phyloP scores from a whole-genome alignment of 2,113 vertebrate genomes.

The Podarcis muralis region DNA sequence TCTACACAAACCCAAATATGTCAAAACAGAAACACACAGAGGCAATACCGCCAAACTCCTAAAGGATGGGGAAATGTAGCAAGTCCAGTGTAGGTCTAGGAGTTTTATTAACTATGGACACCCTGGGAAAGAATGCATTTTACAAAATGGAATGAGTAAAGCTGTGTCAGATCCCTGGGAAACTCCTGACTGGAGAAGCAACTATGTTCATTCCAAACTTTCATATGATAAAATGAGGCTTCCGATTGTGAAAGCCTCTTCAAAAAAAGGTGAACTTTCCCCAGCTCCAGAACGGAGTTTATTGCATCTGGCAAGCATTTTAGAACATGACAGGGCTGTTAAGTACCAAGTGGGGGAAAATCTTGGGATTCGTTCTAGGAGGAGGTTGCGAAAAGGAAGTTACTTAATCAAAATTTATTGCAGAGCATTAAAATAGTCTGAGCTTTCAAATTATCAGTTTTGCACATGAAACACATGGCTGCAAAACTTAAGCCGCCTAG shows the following conservation, averaged over 20 bases:
- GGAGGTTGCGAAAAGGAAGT: neutral
- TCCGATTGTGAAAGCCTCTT: neutral
- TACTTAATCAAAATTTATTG: neutral
- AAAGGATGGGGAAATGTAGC: neutral
- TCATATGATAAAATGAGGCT: neutral
- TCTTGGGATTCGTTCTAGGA: neutral
- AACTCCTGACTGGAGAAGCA: neutral
- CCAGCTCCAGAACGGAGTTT: neutral
- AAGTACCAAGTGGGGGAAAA: neutral
- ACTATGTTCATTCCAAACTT: neutral
- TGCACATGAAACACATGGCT: neutral
- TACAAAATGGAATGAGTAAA: neutral
- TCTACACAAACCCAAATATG: neutral
- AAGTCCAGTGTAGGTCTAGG: constrained; percentile 39
- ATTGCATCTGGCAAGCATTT: neutral
- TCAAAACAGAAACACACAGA: neutral
- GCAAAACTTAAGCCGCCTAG: too few species aligned
- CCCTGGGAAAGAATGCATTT: constrained; percentile 40
- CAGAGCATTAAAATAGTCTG: neutral
- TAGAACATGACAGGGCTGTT: neutral
- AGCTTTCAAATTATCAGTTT: neutral
- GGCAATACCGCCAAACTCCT: neutral
- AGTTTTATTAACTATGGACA: constrained; percentile 44
- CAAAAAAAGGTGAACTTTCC: neutral
- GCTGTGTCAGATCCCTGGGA: neutral